Percentiles rank a stretch among this genome's conserved stretches.
phyloP scores from a whole-genome alignment of 2,797 vertebrate species.

The Cheirogaleus major region DNA sequence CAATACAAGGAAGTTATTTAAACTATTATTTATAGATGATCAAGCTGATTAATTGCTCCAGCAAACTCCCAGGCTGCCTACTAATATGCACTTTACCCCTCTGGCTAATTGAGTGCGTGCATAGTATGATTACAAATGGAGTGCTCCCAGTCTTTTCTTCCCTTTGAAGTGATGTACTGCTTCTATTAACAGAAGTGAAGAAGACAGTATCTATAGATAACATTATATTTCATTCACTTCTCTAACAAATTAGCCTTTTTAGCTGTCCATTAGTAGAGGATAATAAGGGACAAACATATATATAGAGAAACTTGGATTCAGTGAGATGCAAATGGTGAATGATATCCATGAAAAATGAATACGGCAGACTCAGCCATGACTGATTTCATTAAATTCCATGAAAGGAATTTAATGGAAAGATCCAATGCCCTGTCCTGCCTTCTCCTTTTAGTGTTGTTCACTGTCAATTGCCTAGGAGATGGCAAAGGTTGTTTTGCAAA shows the following conservation, averaged over 20 bases:
- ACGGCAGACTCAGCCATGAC: neutral
- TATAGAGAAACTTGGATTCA: neutral
- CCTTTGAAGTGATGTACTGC: neutral
- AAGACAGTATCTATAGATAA: neutral
- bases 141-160: constrained; percentile 20
- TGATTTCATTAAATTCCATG: no score
- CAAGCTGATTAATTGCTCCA: constrained; percentile 59
- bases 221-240: neutral
- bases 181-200: constrained; percentile 35
- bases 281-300: constrained; percentile 4
- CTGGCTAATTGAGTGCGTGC: constrained; percentile 46
- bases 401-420: constrained; percentile 2
- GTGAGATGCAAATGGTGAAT: neutral
- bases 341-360: neutral
- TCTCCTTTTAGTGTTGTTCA: neutral
- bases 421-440: neutral
- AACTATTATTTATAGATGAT: constrained; percentile 69
- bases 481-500: constrained; percentile 16
- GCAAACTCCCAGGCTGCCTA: constrained; percentile 58
- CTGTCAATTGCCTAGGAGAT: neutral
- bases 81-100: constrained; percentile 34
- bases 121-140: neutral
- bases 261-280: constrained; percentile 24
- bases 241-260: constrained; percentile 38
- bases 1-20: constrained; percentile 70